Evolutionary conservation across 2,113 vertebrate genomes (phyloP).

Genomic region (Trogon surrucura): DNA sequence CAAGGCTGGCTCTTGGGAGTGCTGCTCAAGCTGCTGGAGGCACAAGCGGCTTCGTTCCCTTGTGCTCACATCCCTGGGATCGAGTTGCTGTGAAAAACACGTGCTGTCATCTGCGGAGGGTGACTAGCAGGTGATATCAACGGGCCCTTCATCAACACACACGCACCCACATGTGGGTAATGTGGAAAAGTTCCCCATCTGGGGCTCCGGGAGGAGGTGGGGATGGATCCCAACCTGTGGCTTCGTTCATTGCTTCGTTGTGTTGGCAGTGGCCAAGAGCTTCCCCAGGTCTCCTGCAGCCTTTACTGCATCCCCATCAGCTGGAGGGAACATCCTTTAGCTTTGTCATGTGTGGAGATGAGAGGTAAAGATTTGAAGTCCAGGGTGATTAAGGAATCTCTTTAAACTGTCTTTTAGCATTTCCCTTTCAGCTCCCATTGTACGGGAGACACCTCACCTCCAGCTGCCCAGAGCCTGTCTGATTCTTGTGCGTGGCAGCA

Average conservation of each 20-base stretch:
- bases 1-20: neutral
- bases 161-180: rapidly evolving
- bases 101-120: too few relatives aligned
- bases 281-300: neutral
- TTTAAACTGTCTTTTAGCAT: neutral
- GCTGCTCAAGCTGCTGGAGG: neutral
- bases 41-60: rapidly evolving
- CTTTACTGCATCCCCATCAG: neutral
- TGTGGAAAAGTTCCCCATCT: neutral
- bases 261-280: neutral
- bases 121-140: rapidly evolving
- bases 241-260: neutral
- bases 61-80: too few relatives aligned
- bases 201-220: rapidly evolving
- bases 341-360: neutral
- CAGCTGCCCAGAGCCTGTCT: neutral
- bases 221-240: neutral
- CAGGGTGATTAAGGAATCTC: slow-evolving; percentile 18
- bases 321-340: neutral
- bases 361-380: neutral
- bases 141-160: neutral
- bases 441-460: neutral
- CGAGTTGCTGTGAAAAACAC: neutral
- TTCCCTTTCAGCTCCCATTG: neutral
- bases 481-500: neutral